These are phyloP conservation scores for Rhincodon typus DNA, from an alignment of 2,797 vertebrate genomes.

Conservation along the genomic window DNA sequence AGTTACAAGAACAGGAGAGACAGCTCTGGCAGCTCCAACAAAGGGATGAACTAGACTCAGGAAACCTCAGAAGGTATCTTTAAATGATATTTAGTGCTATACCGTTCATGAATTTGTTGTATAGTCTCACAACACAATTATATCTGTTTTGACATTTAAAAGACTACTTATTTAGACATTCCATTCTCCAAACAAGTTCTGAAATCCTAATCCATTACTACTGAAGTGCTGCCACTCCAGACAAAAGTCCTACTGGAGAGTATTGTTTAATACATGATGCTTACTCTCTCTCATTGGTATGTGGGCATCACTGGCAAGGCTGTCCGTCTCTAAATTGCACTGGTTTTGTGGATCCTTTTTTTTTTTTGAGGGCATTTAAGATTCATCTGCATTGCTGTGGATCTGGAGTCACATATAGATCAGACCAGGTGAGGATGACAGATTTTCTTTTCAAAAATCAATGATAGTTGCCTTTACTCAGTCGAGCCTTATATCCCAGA, in stretches of 20 bases:
- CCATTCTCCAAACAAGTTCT: background rate
- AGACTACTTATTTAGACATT: background rate
- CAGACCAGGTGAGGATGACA: no score
- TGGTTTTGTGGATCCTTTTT: no score
- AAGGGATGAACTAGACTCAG: constrained; percentile 54
- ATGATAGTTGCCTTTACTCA: no score
- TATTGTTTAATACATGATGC: background rate
- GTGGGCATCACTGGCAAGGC: no score
- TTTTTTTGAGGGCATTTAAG: no score
- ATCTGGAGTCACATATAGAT: no score
- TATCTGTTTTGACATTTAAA: background rate
- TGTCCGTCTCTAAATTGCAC: no score
- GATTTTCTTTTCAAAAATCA: no score
- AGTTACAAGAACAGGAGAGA: constrained; percentile 74
- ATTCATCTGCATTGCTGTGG: no score
- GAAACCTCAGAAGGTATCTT: constrained; percentile 49
- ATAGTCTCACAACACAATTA: background rate
- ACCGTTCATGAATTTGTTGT: background rate
- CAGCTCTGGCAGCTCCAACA: constrained; percentile 60
- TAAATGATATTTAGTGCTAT: background rate
- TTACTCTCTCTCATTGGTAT: no score
- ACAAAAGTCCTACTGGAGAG: background rate
- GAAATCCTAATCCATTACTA: background rate
- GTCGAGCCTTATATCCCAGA: no score
- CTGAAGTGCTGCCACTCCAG: background rate